A percentile compares a stretch with the other conserved stretches of the same genome.
Conservation (phyloP, 2,113 vertebrate genomes). For the Platichthys flesus region DNA sequence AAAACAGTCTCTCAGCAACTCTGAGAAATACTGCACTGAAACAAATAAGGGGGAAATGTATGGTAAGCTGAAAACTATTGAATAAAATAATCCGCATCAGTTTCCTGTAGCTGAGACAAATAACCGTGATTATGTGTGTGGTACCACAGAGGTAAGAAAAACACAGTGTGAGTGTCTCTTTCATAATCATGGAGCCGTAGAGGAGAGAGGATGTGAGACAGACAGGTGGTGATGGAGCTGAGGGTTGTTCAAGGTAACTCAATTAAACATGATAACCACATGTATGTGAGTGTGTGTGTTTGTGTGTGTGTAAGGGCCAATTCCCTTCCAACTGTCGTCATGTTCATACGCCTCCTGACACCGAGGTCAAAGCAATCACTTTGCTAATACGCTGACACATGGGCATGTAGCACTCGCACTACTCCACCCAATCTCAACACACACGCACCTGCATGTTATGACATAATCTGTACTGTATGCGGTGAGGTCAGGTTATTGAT, state of each 20-base stretch:
- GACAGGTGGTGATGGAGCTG: slow-evolving; percentile 10
- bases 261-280: slow-evolving; percentile 43
- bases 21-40: slow-evolving; percentile 20
- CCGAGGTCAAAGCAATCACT: slow-evolving; percentile 67
- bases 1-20: slow-evolving; percentile 26
- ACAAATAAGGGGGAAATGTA: slow-evolving; percentile 28
- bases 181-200: slow-evolving; percentile 11
- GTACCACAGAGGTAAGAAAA: slow-evolving; percentile 10
- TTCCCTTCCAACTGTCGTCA: slow-evolving; percentile 29
- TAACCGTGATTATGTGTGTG: slow-evolving; percentile 10
- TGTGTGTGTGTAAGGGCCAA: background rate
- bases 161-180: slow-evolving; percentile 16
- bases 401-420: slow-evolving; percentile 30
- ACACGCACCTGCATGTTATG: slow-evolving; percentile 47
- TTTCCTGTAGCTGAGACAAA: slow-evolving; percentile 32
- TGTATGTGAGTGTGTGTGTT: background rate
- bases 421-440: slow-evolving; percentile 46
- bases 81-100: slow-evolving; percentile 44
- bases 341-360: slow-evolving; percentile 50
- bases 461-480: slow-evolving; percentile 41
- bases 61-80: slow-evolving; percentile 18
- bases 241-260: slow-evolving; percentile 45
- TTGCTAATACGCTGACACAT: slow-evolving; percentile 50
- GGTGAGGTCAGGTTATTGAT: slow-evolving; percentile 65
- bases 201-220: slow-evolving; percentile 7